phyloP scores from a whole-genome alignment of 2,888 invertebrate species.

The Balanococcus diminutus region DNA sequence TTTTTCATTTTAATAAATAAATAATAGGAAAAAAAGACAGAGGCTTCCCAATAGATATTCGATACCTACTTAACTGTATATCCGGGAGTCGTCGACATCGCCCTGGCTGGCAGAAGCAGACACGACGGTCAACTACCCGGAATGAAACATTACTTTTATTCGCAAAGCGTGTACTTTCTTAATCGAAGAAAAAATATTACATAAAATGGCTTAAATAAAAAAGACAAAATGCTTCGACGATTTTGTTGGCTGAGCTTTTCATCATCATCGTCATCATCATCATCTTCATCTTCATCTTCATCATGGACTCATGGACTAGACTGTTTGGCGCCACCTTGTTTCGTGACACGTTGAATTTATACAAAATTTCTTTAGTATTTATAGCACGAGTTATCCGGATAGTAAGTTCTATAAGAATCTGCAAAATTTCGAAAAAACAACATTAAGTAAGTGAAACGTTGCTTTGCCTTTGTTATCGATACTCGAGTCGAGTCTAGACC shows the following conservation, averaged over 20 bases:
- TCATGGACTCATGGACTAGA: not conserved
- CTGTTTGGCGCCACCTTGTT: not conserved
- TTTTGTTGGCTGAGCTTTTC: not conserved
- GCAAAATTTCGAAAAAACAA: not conserved
- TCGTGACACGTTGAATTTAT: not conserved
- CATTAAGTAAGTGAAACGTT: not conserved
- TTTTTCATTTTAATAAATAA: not conserved
- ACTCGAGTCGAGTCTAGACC: not conserved
- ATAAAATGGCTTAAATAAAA: not conserved
- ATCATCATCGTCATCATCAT: not conserved
- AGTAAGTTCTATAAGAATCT: slow-evolving; percentile 52
- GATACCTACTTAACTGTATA: too few relatives aligned
- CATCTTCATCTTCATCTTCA: not conserved
- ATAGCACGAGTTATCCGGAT: slow-evolving; percentile 48
- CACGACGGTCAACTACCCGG: not conserved
- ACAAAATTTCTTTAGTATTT: slow-evolving; percentile 28
- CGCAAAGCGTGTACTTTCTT: not conserved
- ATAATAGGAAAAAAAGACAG: too few relatives aligned
- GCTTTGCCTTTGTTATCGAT: too few relatives aligned
- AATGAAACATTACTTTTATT: not conserved
- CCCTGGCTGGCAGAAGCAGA: too few relatives aligned
- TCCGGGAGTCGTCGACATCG: too few relatives aligned
- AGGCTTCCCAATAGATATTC: too few relatives aligned
- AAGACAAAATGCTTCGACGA: slow-evolving; percentile 10
- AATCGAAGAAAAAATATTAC: not conserved